Evolutionary conservation across 2,888 invertebrate genomes (phyloP).

Genomic region (Therioaphis trifolii): DNA sequence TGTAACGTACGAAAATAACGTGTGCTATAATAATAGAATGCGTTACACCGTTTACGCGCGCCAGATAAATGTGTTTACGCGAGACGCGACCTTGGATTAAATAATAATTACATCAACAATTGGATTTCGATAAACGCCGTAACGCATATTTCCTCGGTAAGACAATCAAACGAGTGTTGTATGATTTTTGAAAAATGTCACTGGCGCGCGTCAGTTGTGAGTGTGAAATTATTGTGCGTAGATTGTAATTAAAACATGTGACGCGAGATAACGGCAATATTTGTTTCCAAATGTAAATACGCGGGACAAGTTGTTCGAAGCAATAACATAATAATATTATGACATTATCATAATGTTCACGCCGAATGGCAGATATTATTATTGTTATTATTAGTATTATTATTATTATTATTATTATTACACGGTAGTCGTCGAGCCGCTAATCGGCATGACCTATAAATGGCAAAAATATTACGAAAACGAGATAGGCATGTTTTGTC

Average conservation of each 20-base stretch:
- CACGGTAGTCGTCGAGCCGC: no score
- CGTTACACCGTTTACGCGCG: no score
- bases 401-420: no score
- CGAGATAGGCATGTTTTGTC: not conserved
- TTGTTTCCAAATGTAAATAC: slow-evolving; percentile 11
- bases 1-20: not conserved
- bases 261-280: slow-evolving; percentile 24
- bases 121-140: slow-evolving; percentile 41
- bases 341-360: no score
- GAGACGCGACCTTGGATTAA: slow-evolving; percentile 35
- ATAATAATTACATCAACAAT: slow-evolving; percentile 44
- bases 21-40: no score
- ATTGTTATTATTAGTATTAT: no score
- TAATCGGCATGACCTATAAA: not conserved
- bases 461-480: not conserved
- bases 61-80: not conserved
- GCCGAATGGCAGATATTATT: no score
- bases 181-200: slow-evolving; percentile 39
- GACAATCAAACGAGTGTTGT: slow-evolving; percentile 38
- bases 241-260: slow-evolving; percentile 33
- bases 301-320: no score
- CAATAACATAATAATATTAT: no score
- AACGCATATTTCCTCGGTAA: slow-evolving; percentile 30
- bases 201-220: not conserved
- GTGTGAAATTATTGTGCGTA: slow-evolving; percentile 15